Percentiles rank a stretch among this genome's conserved stretches.
Conservation (phyloP, 2,888 invertebrate species). For the Drosophila parthenogenetica region DNA sequence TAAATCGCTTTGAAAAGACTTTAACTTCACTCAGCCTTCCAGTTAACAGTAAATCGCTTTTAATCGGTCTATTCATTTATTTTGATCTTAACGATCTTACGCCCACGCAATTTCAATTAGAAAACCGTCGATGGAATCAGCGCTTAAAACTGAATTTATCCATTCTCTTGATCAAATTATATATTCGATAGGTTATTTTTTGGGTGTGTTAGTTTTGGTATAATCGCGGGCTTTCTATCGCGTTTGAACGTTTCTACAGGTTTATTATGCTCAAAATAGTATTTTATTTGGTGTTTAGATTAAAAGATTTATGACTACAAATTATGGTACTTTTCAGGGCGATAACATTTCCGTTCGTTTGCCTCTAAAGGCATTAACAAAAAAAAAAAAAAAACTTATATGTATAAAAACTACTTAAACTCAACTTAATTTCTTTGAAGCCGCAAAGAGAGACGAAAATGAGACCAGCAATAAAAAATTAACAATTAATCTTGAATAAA, state of each 20-base stretch:
- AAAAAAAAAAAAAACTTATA: neutral
- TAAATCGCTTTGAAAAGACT: slow-evolving; percentile 1
- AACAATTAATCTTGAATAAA: slow-evolving; percentile 77
- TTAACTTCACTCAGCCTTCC: neutral
- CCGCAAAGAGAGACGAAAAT: slow-evolving; percentile 48
- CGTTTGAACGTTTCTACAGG: slow-evolving; percentile 35
- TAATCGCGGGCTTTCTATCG: slow-evolving; percentile 31
- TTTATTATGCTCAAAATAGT: slow-evolving; percentile 56
- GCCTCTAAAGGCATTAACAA: slow-evolving; percentile 22
- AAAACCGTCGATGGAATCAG: slow-evolving; percentile 8
- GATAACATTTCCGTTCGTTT: slow-evolving; percentile 78
- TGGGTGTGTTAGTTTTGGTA: slow-evolving; percentile 5
- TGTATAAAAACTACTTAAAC: slow-evolving; percentile 59
- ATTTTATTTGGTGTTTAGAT: slow-evolving; percentile 78
- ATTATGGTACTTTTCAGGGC: slow-evolving; percentile 79
- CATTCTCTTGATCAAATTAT: slow-evolving; percentile 7
- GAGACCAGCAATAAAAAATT: slow-evolving; percentile 71
- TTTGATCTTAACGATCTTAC: slow-evolving; percentile 27
- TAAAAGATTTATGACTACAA: slow-evolving; percentile 80
- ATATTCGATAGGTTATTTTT: slow-evolving; percentile 8
- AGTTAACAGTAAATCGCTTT: slow-evolving; percentile 10
- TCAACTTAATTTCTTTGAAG: slow-evolving; percentile 67
- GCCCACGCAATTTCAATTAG: slow-evolving; percentile 28
- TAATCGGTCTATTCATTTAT: slow-evolving; percentile 6
- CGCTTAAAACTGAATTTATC: slow-evolving; percentile 4